phyloP scores from a whole-genome alignment of 1,140 invertebrate species.

The Achroia grisella region DNA sequence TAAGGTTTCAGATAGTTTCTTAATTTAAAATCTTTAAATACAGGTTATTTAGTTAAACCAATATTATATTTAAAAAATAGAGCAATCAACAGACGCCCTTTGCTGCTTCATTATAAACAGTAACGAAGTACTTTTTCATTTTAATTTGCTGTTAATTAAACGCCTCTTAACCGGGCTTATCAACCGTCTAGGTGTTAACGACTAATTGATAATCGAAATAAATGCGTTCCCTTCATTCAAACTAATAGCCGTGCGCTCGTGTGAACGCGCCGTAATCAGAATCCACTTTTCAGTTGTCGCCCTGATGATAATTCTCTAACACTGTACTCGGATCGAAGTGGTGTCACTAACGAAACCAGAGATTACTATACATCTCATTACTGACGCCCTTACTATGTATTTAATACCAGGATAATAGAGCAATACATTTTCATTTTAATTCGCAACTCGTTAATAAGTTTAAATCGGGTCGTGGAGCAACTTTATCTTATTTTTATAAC shows the following conservation, averaged over 20 bases:
- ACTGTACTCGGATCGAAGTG: constrained; percentile 7
- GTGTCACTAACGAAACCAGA: constrained; percentile 35
- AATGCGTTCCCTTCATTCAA: constrained; percentile 44
- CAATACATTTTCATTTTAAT: constrained; percentile 37
- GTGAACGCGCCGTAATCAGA: constrained; percentile 50
- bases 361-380: constrained; percentile 41
- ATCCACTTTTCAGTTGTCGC: constrained; percentile 62
- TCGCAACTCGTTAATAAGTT: constrained; percentile 23
- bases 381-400: constrained; percentile 12
- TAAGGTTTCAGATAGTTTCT: too few species aligned
- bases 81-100: constrained; percentile 31
- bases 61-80: constrained; percentile 3
- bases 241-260: constrained; percentile 48
- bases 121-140: constrained; percentile 50
- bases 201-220: constrained; percentile 67
- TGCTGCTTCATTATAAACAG: constrained; percentile 35
- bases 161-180: constrained; percentile 44
- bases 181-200: constrained; percentile 52
- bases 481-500: constrained; percentile 3
- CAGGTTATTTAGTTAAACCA: too few species aligned
- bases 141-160: constrained; percentile 63
- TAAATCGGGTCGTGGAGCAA: constrained; percentile 1
- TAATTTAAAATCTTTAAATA: too few species aligned
- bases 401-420: constrained; percentile 32
- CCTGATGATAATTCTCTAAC: constrained; percentile 37